Evolutionary conservation across 1,140 invertebrate species (phyloP).

Genomic region (Acyrthosiphon pisum): DNA sequence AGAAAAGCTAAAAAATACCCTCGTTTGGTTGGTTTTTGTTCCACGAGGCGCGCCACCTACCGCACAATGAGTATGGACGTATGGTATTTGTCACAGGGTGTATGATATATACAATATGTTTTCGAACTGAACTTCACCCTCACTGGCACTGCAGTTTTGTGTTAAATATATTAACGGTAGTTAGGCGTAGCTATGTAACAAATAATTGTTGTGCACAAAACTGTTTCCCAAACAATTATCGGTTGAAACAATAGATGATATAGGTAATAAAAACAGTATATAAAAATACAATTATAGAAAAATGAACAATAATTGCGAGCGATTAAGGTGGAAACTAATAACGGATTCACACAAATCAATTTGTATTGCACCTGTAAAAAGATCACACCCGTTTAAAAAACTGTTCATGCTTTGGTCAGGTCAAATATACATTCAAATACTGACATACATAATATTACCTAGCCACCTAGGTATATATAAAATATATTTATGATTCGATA

Average conservation of each 20-base stretch:
- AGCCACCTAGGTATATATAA: too few species aligned
- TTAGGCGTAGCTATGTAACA: not conserved
- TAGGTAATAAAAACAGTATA: not conserved
- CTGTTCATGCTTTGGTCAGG: not conserved
- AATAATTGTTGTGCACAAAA: not conserved
- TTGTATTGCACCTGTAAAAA: not conserved
- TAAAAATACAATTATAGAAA: not conserved
- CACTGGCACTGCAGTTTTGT: not conserved
- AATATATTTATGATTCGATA: too few species aligned
- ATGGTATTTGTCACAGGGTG: not conserved
- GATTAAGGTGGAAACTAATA: not conserved
- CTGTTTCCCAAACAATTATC: not conserved
- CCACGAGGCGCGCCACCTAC: constrained; percentile 42
- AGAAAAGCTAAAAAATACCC: not conserved
- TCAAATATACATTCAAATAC: too few species aligned
- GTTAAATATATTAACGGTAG: not conserved
- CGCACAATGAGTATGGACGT: not conserved
- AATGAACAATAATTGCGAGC: not conserved
- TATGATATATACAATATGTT: not conserved
- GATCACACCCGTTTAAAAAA: too few species aligned
- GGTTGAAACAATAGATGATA: not conserved
- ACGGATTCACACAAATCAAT: not conserved
- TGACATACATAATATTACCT: too few species aligned
- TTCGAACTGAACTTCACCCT: not conserved
- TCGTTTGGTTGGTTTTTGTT: not conserved